These are phyloP conservation scores for Margarornis squamiger DNA, from an alignment of 2,797 vertebrate genomes.

Conservation along the genomic window DNA sequence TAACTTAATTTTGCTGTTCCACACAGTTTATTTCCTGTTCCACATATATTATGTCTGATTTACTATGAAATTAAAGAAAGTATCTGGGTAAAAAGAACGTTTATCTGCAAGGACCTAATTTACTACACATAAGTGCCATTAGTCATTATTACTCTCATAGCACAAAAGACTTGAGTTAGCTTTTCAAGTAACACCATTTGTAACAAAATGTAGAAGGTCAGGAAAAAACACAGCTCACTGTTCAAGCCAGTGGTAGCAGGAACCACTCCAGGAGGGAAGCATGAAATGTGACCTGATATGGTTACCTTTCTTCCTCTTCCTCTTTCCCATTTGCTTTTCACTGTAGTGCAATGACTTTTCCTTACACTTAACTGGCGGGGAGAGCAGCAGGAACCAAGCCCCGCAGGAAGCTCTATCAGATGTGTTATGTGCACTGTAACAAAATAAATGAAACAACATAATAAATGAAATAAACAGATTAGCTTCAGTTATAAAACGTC, in stretches of 20 bases:
- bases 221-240: conserved; percentile 61
- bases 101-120: conserved; percentile 68
- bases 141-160: conserved; percentile 73
- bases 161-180: conserved; percentile 71
- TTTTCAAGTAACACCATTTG: conserved; percentile 75
- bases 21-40: conserved; percentile 53
- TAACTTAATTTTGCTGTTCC: conserved; percentile 65
- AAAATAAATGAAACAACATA: background rate
- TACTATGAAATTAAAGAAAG: conserved; percentile 70
- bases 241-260: conserved; percentile 55
- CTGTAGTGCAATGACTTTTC: background rate
- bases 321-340: background rate
- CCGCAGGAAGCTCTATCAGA: background rate
- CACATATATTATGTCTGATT: conserved; percentile 67
- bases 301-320: background rate
- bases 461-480: background rate
- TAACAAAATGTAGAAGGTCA: conserved; percentile 61
- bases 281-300: background rate
- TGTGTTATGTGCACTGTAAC: rapidly evolving
- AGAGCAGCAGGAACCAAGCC: background rate
- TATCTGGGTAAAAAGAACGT: conserved; percentile 63
- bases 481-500: background rate
- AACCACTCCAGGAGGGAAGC: conserved; percentile 27
- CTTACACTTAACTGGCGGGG: background rate
- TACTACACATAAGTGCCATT: conserved; percentile 70